A percentile compares a stretch with the other conserved stretches of the same genome.
phyloP scores from a whole-genome alignment of 2,113 vertebrate genomes.

The Tachuris rubrigastra region DNA sequence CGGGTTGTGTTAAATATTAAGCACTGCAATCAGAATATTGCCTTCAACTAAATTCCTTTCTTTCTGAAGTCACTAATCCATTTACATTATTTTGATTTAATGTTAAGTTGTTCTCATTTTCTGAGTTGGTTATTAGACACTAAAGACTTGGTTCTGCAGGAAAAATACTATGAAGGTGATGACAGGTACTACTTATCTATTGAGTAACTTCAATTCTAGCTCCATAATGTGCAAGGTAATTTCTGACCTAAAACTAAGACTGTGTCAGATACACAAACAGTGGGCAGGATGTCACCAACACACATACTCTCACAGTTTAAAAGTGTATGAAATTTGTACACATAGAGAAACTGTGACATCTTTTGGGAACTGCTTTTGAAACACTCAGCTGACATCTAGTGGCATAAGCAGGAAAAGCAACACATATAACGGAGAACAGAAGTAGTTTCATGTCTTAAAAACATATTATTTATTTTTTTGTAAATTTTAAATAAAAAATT shows the following conservation, averaged over 20 bases:
- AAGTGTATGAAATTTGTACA: not conserved
- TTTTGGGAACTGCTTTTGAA: not conserved
- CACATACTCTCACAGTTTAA: not conserved
- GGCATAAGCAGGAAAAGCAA: constrained; percentile 19
- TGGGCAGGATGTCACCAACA: not conserved
- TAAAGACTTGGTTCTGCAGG: not conserved
- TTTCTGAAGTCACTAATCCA: not conserved
- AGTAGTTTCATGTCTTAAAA: not conserved
- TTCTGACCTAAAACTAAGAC: not conserved
- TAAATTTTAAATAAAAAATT: not conserved
- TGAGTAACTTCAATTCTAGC: not conserved
- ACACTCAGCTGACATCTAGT: constrained; percentile 65
- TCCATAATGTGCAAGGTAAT: not conserved
- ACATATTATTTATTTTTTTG: not conserved
- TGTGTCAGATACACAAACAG: not conserved
- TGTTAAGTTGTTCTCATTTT: not conserved
- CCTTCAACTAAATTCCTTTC: not conserved
- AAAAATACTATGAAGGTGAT: not conserved
- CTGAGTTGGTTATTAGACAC: not conserved
- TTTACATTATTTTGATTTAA: not conserved
- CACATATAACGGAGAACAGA: not conserved
- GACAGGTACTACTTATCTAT: not conserved
- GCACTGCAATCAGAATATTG: not conserved
- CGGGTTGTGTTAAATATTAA: not conserved
- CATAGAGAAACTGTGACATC: not conserved